phyloP scores from a whole-genome alignment of 2,888 invertebrate genomes.

The Agonopterix subpropinquella region DNA sequence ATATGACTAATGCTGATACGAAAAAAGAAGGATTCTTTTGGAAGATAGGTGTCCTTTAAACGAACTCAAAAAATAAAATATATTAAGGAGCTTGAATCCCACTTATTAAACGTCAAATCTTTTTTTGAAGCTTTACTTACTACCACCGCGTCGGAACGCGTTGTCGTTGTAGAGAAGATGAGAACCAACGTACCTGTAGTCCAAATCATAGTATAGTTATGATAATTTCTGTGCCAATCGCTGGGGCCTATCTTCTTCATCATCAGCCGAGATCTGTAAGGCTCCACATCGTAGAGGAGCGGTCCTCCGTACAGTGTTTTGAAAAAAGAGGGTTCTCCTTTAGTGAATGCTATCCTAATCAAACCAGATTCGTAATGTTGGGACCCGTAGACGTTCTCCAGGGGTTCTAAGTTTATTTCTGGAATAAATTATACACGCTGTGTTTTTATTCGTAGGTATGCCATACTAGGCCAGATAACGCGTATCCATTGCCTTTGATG shows the following conservation, averaged over 20 bases:
- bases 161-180: too few species aligned
- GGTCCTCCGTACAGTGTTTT: conserved; percentile 58
- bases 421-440: conserved; percentile 1
- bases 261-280: conserved; percentile 53
- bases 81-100: too few species aligned
- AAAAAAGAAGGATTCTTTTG: neutral
- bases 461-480: too few species aligned
- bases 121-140: too few species aligned
- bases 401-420: conserved; percentile 82
- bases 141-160: too few species aligned
- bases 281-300: conserved; percentile 49
- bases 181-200: conserved; percentile 58
- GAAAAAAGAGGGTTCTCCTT: conserved; percentile 75
- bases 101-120: too few species aligned
- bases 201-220: conserved; percentile 82
- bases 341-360: conserved; percentile 82
- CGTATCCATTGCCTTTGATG: too few species aligned
- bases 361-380: conserved; percentile 80
- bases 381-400: conserved; percentile 78
- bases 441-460: too few species aligned
- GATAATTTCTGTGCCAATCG: conserved; percentile 78
- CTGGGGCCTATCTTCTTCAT: conserved; percentile 54
- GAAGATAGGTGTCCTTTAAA: neutral
- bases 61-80: too few species aligned
- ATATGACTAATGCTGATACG: too few species aligned